A percentile compares a stretch with the other conserved stretches of the same genome.
Conservation (phyloP, 2,113 vertebrate genomes). For the Todiramphus chloris region DNA sequence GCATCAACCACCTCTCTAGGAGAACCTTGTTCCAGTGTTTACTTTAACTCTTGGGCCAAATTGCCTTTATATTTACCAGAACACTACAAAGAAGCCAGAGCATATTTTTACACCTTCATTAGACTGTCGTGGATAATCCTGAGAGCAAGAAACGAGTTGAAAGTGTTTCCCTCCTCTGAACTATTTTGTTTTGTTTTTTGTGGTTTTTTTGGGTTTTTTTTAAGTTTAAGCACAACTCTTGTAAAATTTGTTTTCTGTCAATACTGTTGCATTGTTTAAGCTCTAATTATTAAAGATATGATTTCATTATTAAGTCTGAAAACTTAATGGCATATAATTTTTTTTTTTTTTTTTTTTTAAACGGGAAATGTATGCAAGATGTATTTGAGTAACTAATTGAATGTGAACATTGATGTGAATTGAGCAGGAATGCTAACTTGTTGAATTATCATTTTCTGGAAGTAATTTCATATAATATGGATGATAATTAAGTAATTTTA, state of each 20-base stretch:
- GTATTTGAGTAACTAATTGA: not conserved
- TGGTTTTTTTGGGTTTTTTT: not conserved
- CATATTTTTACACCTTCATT: not conserved
- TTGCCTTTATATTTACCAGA: not conserved
- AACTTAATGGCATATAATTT: not conserved
- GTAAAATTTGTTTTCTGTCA: not conserved
- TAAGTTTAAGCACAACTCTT: not conserved
- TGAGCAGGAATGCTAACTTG: not conserved
- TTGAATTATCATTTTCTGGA: not conserved
- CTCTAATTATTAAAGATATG: not conserved
- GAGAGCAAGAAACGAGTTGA: not conserved
- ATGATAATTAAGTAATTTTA: not conserved
- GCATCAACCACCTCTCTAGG: fast-evolving
- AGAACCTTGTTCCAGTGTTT: not conserved
- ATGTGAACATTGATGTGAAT: not conserved
- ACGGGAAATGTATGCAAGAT: not conserved
- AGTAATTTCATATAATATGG: not conserved
- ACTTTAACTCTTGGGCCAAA: not conserved
- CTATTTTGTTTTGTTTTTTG: not conserved
- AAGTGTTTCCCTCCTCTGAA: not conserved
- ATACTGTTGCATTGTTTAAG: not conserved
- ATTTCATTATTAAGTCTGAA: not conserved
- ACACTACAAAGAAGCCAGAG: not conserved
- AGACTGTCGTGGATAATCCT: not conserved
- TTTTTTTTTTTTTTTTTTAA: not conserved